Percentiles rank a stretch among this genome's conserved stretches.
Conservation (phyloP, 2,113 vertebrate species). For the Poeciliopsis prolifica region DNA sequence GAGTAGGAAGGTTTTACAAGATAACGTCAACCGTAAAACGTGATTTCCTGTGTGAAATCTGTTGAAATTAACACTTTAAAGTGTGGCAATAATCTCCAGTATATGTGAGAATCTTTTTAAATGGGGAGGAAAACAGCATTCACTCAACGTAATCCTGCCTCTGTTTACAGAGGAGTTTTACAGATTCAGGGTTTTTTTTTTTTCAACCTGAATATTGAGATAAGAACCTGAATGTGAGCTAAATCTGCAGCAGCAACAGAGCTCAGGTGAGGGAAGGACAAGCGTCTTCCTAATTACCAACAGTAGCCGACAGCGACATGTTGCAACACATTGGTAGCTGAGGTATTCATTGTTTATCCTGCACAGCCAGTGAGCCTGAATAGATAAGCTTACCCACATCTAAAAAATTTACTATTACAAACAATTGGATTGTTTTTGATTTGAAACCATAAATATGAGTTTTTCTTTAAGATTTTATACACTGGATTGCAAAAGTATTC, state of each 20-base stretch:
- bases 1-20: slow-evolving; percentile 10
- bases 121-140: not conserved
- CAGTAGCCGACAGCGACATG: slow-evolving; percentile 65
- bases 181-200: not conserved
- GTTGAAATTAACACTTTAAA: not conserved
- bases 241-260: slow-evolving; percentile 4
- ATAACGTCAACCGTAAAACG: slow-evolving; percentile 10
- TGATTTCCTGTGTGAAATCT: slow-evolving; percentile 9
- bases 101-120: not conserved
- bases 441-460: not conserved
- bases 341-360: slow-evolving; percentile 60
- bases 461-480: not conserved
- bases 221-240: not conserved
- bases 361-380: slow-evolving; percentile 20
- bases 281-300: slow-evolving; percentile 28
- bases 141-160: slow-evolving; percentile 7
- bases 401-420: slow-evolving; percentile 10
- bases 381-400: slow-evolving; percentile 5
- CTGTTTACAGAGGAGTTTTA: not conserved
- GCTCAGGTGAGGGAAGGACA: slow-evolving; percentile 39
- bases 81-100: not conserved
- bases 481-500: not conserved
- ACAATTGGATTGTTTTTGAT: not conserved
- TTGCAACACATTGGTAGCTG: slow-evolving; percentile 62
- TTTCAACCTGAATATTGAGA: too few species aligned